These are phyloP conservation scores for Sicus ferrugineus DNA, from an alignment of 2,888 invertebrate genomes.

Conservation along the genomic window DNA sequence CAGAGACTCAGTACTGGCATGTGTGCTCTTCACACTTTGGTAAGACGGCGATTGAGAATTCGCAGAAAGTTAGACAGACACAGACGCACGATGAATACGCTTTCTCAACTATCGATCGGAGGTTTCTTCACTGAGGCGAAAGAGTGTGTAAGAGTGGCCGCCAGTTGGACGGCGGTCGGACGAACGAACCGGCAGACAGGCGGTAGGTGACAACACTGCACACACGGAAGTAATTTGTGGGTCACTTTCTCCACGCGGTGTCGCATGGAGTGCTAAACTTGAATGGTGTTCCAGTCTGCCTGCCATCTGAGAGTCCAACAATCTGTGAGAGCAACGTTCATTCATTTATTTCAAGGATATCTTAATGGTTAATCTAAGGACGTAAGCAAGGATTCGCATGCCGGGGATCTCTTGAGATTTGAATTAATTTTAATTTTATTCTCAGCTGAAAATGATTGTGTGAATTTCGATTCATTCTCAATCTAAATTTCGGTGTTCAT, in stretches of 20 bases:
- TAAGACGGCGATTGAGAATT: not conserved
- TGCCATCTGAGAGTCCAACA: not conserved
- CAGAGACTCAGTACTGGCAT: not conserved
- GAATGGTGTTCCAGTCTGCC: not conserved
- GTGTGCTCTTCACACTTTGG: conserved; percentile 3
- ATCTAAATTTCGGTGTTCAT: too few relatives aligned
- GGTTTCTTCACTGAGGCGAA: conserved; percentile 18
- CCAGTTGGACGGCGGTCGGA: not conserved
- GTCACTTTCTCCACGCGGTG: conserved; percentile 59
- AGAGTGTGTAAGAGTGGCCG: conserved; percentile 3
- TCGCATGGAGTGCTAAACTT: not conserved
- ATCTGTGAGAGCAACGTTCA: too few relatives aligned
- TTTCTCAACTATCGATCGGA: not conserved
- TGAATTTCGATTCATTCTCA: too few relatives aligned
- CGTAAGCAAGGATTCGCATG: too few relatives aligned
- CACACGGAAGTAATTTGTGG: conserved; percentile 60
- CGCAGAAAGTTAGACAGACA: too few relatives aligned
- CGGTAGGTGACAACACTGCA: conserved; percentile 31
- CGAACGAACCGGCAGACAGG: not conserved
- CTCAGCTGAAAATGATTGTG: too few relatives aligned
- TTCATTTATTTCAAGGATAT: too few relatives aligned
- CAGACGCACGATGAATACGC: not conserved
- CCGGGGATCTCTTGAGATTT: too few relatives aligned
- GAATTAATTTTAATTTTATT: too few relatives aligned
- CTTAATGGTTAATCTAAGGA: too few relatives aligned